Evolutionary conservation across 2,888 invertebrate species (phyloP).

Genomic region (Drosophila vallismaia): DNA sequence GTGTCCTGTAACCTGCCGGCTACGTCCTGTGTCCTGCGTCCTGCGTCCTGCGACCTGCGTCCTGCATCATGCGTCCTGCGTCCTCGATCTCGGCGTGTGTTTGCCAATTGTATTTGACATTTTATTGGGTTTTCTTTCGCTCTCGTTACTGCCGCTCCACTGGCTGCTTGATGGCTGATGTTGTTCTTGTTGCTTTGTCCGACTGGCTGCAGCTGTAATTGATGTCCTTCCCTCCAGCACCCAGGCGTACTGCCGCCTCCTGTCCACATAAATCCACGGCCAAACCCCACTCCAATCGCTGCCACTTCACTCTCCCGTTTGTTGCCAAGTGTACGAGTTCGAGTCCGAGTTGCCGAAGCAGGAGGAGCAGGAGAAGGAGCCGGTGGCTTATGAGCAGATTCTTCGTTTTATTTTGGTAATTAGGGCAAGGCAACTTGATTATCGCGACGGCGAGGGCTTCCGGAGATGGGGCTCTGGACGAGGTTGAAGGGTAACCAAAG

Average conservation of each 20-base stretch:
- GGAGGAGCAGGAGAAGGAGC: constrained; percentile 11
- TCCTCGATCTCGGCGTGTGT: constrained; percentile 57
- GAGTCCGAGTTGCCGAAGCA: background rate
- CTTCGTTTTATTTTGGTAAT: constrained; percentile 62
- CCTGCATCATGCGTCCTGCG: constrained; percentile 10
- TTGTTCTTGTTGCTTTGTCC: constrained; percentile 27
- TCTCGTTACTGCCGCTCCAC: constrained; percentile 73
- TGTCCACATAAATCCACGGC: constrained; percentile 69
- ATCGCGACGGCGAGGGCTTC: constrained; percentile 37
- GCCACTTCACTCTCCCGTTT: background rate
- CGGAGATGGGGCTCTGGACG: background rate
- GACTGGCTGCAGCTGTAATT: constrained; percentile 60
- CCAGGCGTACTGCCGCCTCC: constrained; percentile 23
- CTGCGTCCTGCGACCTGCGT: background rate
- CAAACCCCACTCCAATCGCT: background rate
- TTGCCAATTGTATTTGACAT: constrained; percentile 80
- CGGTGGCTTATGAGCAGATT: constrained; percentile 4
- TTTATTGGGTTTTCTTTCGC: constrained; percentile 76
- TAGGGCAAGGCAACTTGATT: constrained; percentile 69
- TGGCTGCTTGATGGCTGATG: constrained; percentile 50
- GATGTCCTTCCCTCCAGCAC: constrained; percentile 48
- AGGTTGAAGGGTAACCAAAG: constrained; percentile 26
- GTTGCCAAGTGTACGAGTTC: constrained; percentile 13
- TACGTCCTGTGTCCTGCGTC: constrained; percentile 5
- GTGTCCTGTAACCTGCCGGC: too few species aligned